Percentiles rank a stretch among this genome's conserved stretches.
phyloP scores from a whole-genome alignment of 2,113 vertebrate genomes.

The Mastomys natalensis region DNA sequence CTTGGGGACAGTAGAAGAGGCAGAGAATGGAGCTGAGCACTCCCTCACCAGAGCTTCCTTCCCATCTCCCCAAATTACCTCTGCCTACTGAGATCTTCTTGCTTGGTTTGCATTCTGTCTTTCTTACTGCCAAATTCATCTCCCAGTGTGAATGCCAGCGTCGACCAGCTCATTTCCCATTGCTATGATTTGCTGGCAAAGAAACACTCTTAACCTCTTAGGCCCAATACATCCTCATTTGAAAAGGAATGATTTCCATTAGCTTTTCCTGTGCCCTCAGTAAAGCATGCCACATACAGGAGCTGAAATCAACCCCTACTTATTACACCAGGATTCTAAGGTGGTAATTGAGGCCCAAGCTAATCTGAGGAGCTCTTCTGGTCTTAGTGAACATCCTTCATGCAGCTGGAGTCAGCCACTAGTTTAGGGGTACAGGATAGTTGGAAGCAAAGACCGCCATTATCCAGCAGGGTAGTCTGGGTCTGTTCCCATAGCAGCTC shows the following conservation, averaged over 20 bases:
- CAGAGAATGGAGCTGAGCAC: neutral
- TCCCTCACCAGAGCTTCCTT: neutral
- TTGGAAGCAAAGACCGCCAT: neutral
- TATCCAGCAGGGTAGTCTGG: neutral
- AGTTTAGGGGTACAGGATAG: neutral
- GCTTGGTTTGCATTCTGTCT: neutral
- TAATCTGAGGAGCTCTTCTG: neutral
- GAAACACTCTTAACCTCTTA: neutral
- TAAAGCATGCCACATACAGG: neutral
- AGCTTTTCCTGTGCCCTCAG: neutral
- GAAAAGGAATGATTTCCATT: constrained; percentile 25
- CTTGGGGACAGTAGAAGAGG: neutral
- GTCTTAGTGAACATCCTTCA: neutral
- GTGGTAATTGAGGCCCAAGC: neutral
- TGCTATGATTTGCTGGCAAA: neutral
- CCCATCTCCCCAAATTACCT: neutral
- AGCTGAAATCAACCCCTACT: neutral
- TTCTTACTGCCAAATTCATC: neutral
- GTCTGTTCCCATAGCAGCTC: neutral
- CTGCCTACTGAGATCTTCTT: neutral
- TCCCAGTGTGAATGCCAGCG: fast-evolving
- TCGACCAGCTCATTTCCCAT: neutral
- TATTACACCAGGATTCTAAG: neutral
- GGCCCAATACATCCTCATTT: neutral
- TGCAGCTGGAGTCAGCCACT: neutral